Evolutionary conservation across 2,797 vertebrate species (phyloP).

Genomic region (Ambastaia sidthimunki): DNA sequence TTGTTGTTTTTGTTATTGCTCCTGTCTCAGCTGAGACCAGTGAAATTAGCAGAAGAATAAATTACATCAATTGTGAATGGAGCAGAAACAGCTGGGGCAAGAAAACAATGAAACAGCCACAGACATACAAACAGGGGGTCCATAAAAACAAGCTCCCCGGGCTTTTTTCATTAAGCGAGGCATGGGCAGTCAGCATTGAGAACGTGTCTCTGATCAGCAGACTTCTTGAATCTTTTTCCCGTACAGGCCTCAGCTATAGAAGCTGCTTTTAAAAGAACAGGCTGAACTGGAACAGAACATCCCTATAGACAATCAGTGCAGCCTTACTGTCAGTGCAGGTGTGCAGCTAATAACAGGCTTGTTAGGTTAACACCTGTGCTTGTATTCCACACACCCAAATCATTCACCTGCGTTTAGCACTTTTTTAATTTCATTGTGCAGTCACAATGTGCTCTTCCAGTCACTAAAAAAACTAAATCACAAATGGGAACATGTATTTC

Average conservation of each 20-base stretch:
- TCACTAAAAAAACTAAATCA: too few species aligned
- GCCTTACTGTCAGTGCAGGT: constrained; percentile 59
- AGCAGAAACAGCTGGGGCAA: constrained; percentile 79
- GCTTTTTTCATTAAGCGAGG: constrained; percentile 56
- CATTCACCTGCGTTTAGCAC: constrained; percentile 32
- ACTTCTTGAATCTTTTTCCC: constrained; percentile 26
- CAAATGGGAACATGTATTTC: too few species aligned
- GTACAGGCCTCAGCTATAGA: constrained; percentile 27
- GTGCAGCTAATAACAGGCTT: constrained; percentile 67
- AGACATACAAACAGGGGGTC: constrained; percentile 52
- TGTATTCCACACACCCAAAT: constrained; percentile 27
- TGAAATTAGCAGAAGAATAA: constrained; percentile 80
- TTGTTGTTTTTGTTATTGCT: constrained; percentile 70
- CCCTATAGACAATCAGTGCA: background rate
- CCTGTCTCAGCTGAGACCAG: constrained; percentile 76
- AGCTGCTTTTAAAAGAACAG: background rate
- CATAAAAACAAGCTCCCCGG: constrained; percentile 54
- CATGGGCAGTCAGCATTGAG: constrained; percentile 60
- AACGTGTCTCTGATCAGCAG: constrained; percentile 40
- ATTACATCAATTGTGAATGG: constrained; percentile 77
- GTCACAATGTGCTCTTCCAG: too few species aligned
- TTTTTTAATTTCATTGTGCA: too few species aligned
- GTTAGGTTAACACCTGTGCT: constrained; percentile 69
- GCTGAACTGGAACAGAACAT: constrained; percentile 7
- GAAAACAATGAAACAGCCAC: constrained; percentile 66